These are phyloP conservation scores for Rhinogobius similis DNA, from an alignment of 2,113 vertebrate species.

Conservation along the genomic window DNA sequence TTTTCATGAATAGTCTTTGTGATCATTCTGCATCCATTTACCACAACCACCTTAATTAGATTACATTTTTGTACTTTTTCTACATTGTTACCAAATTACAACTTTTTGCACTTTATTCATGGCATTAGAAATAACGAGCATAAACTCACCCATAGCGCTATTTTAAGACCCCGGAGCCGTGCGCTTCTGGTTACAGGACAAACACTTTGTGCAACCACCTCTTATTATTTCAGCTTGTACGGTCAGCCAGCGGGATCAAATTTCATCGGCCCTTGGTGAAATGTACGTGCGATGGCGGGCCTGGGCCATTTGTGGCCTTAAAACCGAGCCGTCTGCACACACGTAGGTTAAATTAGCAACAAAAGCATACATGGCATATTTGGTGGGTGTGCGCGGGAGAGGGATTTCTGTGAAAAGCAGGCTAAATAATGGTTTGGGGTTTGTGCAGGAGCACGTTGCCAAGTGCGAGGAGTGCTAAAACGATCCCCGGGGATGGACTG, in stretches of 20 bases:
- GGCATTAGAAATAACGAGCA: not conserved
- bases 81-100: not conserved
- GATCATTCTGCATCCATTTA: not conserved
- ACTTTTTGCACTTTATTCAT: not conserved
- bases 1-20: too few relatives aligned
- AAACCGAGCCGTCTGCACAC: constrained; percentile 38
- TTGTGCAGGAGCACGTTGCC: constrained; percentile 20
- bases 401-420: constrained; percentile 41
- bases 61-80: not conserved
- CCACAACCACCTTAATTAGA: not conserved
- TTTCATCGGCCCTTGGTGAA: constrained; percentile 23
- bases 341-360: constrained; percentile 58
- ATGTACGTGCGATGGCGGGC: constrained; percentile 22
- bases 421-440: constrained; percentile 33
- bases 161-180: constrained; percentile 16
- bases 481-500: constrained; percentile 43
- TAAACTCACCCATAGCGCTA: constrained; percentile 12
- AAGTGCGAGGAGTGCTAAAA: constrained; percentile 41
- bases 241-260: constrained; percentile 11
- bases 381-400: constrained; percentile 45
- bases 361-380: constrained; percentile 56
- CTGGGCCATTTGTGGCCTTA: constrained; percentile 35
- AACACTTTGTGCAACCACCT: constrained; percentile 19
- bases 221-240: constrained; percentile 22
- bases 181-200: constrained; percentile 2